phyloP scores from a whole-genome alignment of 2,113 vertebrate species.

The Aythya baeri region DNA sequence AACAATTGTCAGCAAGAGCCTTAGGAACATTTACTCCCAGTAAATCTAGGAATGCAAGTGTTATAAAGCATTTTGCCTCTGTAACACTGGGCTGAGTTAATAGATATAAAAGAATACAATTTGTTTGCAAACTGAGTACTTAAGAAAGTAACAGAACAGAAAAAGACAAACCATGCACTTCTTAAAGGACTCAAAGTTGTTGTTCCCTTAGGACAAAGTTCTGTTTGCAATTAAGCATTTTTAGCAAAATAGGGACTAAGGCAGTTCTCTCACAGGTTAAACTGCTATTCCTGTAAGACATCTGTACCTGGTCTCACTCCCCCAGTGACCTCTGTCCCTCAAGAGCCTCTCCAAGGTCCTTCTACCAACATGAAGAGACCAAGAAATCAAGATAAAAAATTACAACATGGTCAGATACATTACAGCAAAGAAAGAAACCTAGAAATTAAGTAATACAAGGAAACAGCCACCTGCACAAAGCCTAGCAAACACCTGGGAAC shows the following conservation, averaged over 20 bases:
- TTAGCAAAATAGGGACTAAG: background rate
- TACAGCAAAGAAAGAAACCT: background rate
- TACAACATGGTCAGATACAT: background rate
- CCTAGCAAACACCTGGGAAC: background rate
- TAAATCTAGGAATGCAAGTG: background rate
- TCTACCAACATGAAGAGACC: background rate
- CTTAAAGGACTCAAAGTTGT: background rate
- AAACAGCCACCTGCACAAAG: background rate
- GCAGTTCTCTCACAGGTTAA: background rate
- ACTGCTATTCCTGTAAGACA: background rate
- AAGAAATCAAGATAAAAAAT: background rate
- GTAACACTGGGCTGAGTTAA: background rate
- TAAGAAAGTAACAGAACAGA: background rate
- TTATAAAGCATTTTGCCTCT: background rate
- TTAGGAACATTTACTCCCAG: background rate
- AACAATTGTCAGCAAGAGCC: background rate
- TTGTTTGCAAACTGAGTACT: background rate
- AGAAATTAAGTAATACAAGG: background rate
- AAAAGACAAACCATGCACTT: background rate
- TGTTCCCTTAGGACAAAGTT: background rate
- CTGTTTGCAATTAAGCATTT: background rate
- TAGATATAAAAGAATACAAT: background rate
- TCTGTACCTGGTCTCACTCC: background rate
- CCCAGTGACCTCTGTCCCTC: background rate
- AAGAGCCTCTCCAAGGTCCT: background rate